These are phyloP conservation scores for Acanthopagrus latus DNA, from an alignment of 2,797 vertebrate species.

Conservation along the genomic window DNA sequence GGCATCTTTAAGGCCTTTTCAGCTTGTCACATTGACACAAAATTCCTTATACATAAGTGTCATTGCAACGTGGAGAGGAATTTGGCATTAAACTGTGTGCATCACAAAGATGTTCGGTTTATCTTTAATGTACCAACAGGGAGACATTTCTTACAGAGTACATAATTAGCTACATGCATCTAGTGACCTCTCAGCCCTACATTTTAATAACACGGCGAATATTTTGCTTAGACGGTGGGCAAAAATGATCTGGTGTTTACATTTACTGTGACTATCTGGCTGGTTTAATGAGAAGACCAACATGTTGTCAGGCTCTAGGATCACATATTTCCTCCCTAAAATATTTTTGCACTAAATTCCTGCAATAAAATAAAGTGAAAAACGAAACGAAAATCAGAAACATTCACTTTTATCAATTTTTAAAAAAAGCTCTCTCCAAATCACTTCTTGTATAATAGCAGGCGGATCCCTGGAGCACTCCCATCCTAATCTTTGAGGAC, in stretches of 20 bases:
- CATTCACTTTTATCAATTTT: background rate
- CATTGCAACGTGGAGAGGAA: background rate
- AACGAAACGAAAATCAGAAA: background rate
- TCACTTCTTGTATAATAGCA: background rate
- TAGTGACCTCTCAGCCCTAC: background rate
- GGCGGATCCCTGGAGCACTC: background rate
- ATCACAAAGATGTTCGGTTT: background rate
- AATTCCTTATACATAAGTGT: background rate
- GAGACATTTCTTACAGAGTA: background rate
- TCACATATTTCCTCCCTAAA: background rate
- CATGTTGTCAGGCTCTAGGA: background rate
- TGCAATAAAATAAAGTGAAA: background rate
- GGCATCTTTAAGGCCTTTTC: background rate
- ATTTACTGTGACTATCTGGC: background rate
- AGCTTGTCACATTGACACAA: background rate
- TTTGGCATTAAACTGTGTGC: background rate
- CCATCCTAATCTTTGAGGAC: slow-evolving; percentile 3
- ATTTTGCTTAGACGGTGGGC: background rate
- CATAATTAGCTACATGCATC: background rate
- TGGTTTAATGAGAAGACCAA: slow-evolving; percentile 3
- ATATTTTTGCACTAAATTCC: background rate
- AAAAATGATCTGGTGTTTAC: background rate
- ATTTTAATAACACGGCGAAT: background rate
- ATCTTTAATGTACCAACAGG: background rate
- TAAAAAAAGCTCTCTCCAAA: background rate